Base-by-base conservation (phyloP, 1,140 invertebrate genomes). In the Hyposmocoma kahamanoa region DNA sequence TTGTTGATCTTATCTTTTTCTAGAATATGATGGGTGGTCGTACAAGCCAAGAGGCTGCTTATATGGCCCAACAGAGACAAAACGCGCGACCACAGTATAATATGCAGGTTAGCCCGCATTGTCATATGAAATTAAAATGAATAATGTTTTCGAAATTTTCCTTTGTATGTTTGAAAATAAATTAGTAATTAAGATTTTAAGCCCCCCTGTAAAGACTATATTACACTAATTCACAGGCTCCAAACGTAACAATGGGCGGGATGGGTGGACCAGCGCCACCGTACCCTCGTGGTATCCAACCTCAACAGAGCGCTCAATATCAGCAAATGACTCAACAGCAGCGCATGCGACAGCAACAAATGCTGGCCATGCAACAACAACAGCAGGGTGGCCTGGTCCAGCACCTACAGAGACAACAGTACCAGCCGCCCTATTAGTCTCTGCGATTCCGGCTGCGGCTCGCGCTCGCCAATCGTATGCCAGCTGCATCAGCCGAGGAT, bases 231-330 rank as follows among this genome's bases (percentile, higher is more conserved):
- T n/a, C 18, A 17, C 71, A 91, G 85, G 89, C 90, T 5, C 90
- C 90, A 0, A 92, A 91, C 71, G 90, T 92, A 15, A 91, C 90
- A 2, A 92, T 92, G 90, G 90, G 90, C 26, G 89, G 87, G 49
- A 90, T 90, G 88, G 88, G 86, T 44, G 89, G 87, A n/a, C 89
- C 89, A 3, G 89, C 90, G 13, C 90, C 90, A 26, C 89, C 90
- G 0, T 91, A 91, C 54, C 81, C 84, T 2, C 74, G 82, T 32
- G 56, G 59, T 17, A 75, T 85, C 57, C 85, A 85, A 32, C 82
- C 87, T 47, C 89, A 89, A 62, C 86, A 89, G 50, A 87, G 80
- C 62, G 87, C 89, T 56, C 90, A 90, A 60, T 90, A 91, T 54
- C 88, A 89, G 52, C 90, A 90, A 66, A 88, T 90, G 62, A 88